These are phyloP conservation scores for Oreotrochilus melanogaster DNA, from an alignment of 2,113 vertebrate genomes.

Conservation along the genomic window DNA sequence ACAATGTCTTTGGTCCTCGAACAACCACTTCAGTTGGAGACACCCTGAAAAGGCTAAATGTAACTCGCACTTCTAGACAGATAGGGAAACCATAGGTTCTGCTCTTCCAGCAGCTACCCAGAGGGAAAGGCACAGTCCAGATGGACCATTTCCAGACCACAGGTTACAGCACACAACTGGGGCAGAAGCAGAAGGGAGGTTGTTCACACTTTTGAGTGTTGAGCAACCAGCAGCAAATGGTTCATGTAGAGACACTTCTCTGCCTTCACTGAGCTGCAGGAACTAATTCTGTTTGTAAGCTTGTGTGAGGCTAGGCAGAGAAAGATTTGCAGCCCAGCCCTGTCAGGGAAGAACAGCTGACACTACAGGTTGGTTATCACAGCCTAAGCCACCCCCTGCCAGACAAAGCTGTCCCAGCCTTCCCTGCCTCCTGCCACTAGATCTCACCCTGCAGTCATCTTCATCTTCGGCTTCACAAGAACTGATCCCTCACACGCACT, in stretches of 20 bases:
- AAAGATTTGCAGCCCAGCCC: neutral
- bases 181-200: neutral
- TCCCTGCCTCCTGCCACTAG: neutral
- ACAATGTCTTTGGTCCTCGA: neutral
- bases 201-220: neutral
- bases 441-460: neutral
- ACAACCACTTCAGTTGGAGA: neutral
- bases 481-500: neutral
- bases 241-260: neutral
- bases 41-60: neutral
- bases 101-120: neutral
- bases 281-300: neutral
- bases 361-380: neutral
- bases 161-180: fast-evolving
- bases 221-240: neutral
- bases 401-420: neutral
- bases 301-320: neutral
- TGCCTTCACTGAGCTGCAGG: neutral
- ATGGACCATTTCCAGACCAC: conserved; percentile 13
- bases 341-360: neutral
- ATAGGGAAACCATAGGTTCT: neutral
- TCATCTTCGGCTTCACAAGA: neutral
- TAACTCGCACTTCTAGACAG: conserved; percentile 47
- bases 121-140: neutral
- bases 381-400: neutral